These are phyloP conservation scores for Rousettus madagascariensis DNA, from an alignment of 2,797 vertebrate species.

Conservation along the genomic window DNA sequence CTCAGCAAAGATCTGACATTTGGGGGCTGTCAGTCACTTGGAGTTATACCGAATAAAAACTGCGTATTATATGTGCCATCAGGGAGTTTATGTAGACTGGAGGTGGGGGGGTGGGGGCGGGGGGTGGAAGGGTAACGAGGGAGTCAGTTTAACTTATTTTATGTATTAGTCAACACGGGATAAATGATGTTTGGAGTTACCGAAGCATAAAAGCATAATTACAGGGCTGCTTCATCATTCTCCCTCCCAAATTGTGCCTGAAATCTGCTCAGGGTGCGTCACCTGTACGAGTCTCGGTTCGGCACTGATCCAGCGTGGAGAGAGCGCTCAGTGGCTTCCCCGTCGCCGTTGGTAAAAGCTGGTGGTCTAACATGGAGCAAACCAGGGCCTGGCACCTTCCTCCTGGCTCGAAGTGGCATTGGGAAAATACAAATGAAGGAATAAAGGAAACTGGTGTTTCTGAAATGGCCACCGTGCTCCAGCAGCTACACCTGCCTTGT, in stretches of 20 bases:
- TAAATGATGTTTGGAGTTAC: constrained; percentile 33
- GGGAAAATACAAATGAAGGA: neutral
- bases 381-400: neutral
- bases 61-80: neutral
- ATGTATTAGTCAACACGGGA: neutral
- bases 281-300: accelerated
- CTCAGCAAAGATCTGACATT: constrained; percentile 19
- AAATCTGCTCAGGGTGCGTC: neutral
- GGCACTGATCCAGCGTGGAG: neutral
- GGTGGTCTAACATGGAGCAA: neutral
- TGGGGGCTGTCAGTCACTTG: constrained; percentile 48
- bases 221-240: neutral
- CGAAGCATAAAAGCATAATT: constrained; percentile 38
- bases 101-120: accelerated
- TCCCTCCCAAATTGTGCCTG: neutral
- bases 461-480: accelerated
- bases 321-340: neutral
- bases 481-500: accelerated
- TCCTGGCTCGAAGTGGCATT: neutral
- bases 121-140: neutral
- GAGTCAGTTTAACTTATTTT: constrained; percentile 30
- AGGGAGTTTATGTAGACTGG: neutral
- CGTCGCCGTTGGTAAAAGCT: neutral
- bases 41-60: constrained; percentile 26
- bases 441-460: neutral